These are phyloP conservation scores for Tragulus kanchil DNA, from an alignment of 2,113 vertebrate genomes.

Conservation along the genomic window DNA sequence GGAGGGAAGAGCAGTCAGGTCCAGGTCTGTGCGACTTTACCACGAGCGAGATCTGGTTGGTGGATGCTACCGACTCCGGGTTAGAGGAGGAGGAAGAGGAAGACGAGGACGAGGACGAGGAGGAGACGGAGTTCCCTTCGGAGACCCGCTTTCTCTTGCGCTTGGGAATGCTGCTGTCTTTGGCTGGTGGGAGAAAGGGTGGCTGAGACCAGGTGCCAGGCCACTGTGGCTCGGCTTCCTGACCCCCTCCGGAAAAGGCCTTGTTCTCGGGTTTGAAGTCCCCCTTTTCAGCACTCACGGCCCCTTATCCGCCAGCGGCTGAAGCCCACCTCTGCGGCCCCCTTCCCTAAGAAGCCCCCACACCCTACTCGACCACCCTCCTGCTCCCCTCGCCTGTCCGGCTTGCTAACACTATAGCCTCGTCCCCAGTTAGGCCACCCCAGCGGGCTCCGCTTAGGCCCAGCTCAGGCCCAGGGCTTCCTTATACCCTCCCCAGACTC, in stretches of 20 bases:
- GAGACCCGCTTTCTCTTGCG: slow-evolving; percentile 97
- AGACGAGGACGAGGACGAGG: slow-evolving; percentile 90
- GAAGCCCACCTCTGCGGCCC: not conserved
- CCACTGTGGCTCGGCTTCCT: not conserved
- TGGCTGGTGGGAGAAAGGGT: slow-evolving; percentile 85
- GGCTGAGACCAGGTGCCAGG: not conserved
- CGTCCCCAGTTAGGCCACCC: no score
- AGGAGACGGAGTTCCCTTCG: slow-evolving; percentile 92
- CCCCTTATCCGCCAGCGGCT: not conserved
- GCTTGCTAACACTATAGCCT: not conserved
- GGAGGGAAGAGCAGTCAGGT: slow-evolving; percentile 33
- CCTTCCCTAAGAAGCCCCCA: not conserved
- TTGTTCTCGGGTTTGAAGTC: not conserved
- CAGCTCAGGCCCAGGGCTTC: not conserved
- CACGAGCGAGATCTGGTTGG: slow-evolving; percentile 99
- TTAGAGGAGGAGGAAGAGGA: slow-evolving; percentile 92
- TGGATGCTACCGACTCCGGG: slow-evolving; percentile 91
- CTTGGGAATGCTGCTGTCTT: slow-evolving; percentile 93
- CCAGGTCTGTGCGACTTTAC: slow-evolving; percentile 87
- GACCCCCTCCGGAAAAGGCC: not conserved
- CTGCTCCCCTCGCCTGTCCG: not conserved
- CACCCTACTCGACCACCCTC: rapidly evolving
- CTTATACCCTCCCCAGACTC: not conserved
- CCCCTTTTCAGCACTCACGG: not conserved
- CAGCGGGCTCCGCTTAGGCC: not conserved